Evolutionary conservation across 2,113 vertebrate genomes (phyloP), one percentile per base, ranked within the genome.

Genomic region (Tyto alba): DNA sequence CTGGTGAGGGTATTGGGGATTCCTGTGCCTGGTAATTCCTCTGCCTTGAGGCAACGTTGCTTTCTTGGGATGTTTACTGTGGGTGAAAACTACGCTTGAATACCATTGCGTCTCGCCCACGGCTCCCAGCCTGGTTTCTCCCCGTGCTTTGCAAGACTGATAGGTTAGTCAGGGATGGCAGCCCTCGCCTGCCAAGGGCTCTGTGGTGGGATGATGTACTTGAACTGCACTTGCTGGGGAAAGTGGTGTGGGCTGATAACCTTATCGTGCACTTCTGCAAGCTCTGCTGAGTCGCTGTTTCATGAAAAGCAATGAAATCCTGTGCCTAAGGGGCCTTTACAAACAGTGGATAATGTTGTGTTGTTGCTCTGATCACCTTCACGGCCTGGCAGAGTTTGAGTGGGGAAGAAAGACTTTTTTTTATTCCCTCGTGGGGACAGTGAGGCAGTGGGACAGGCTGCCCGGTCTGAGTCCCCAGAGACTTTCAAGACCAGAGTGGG

Each of bases 221-320:
- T 4, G 77, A 10, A 5, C 63, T 16, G 47, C 41, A 2, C 55
- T 68, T 9, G 84, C 79, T 53, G 64, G 21, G 18, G 52, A 16
- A 72, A 62, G 91, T 94, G 91, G 29, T 36, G 72, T 0, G 53
- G 71, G 74, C 90, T 21, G 94, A 92, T 95, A 95, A 66, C 27
- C 20, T 74, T 90, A 86, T 85, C 74, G 0, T 16, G 78, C 29
- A 1, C 55, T 41, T 6, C 52, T 9, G 60, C 48, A 23, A 63
- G 52, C 41, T 64, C 72, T 29, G 60, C 27, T 2, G 13, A 63
- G 43, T 3, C 5, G 43, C 56, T 78, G 50, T 11, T 53, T 32
- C 9, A 1, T 12, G 66, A 3, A 12, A 12, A 75, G 69, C 48
- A 8, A 0, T 29, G 47, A 50, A 78, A 59, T 19, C 47, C 66